Conservation (phyloP, 2,888 invertebrate species). For the Monopis laevigella region DNA sequence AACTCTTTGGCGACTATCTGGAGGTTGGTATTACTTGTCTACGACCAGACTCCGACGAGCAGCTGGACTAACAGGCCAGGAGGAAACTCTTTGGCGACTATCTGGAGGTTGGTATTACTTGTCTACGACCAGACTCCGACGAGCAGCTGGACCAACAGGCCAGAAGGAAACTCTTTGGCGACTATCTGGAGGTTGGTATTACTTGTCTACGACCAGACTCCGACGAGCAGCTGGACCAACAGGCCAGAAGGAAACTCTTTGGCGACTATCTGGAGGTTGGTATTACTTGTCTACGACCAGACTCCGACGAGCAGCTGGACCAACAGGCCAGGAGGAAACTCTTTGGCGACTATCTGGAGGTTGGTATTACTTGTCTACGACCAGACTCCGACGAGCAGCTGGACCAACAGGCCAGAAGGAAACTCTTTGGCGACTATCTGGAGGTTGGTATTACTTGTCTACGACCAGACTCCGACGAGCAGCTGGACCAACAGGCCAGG, state of each 20-base stretch:
- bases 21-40: no score
- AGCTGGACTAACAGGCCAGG: no score
- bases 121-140: slow-evolving; percentile 65
- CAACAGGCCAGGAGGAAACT: slow-evolving; percentile 79
- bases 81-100: no score
- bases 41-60: no score
- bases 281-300: no score
- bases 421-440: slow-evolving; percentile 88
- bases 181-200: slow-evolving; percentile 95
- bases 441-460: no score
- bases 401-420: slow-evolving; percentile 76
- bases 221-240: slow-evolving; percentile 72
- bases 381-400: slow-evolving; percentile 67
- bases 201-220: slow-evolving; percentile 66
- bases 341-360: slow-evolving; percentile 90
- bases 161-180: slow-evolving; percentile 80
- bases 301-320: slow-evolving; percentile 69
- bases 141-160: slow-evolving; percentile 75
- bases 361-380: no score
- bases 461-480: slow-evolving; percentile 65
- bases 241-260: slow-evolving; percentile 79
- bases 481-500: slow-evolving; percentile 77
- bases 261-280: slow-evolving; percentile 93
- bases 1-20: slow-evolving; percentile 88
- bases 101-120: no score